Conservation (phyloP, 2,888 invertebrate species). For the Slavum lentiscoides region DNA sequence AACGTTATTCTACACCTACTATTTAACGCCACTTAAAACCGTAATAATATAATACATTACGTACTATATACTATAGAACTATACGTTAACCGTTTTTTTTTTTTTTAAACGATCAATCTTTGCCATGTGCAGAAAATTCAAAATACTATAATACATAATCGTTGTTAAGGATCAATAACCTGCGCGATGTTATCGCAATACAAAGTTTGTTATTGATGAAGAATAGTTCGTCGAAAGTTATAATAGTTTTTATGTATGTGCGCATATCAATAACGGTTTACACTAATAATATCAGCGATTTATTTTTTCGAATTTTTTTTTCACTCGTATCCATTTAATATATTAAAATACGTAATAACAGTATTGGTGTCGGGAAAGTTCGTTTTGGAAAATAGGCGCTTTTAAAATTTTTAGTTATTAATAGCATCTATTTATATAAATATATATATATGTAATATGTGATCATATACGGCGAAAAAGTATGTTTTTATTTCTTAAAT, state of each 20-base stretch:
- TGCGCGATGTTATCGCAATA: not conserved
- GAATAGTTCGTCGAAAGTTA: not conserved
- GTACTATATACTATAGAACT: not conserved
- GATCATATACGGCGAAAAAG: too few species aligned
- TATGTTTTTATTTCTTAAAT: too few species aligned
- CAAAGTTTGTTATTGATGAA: constrained; percentile 28
- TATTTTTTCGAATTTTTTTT: too few species aligned
- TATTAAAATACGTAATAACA: too few species aligned
- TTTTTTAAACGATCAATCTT: constrained; percentile 22
- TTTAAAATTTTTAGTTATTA: too few species aligned
- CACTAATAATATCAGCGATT: not conserved
- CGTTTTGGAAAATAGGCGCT: too few species aligned
- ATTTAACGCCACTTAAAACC: too few species aligned
- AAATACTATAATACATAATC: not conserved
- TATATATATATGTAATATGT: too few species aligned
- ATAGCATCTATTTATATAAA: too few species aligned
- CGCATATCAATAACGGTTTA: not conserved
- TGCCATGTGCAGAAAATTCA: not conserved
- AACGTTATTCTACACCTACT: too few species aligned
- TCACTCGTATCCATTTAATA: too few species aligned
- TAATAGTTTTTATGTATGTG: not conserved
- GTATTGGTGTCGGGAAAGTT: too few species aligned
- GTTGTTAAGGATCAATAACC: not conserved
- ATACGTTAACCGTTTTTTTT: not conserved
- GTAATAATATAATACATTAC: not conserved